Percentiles rank a stretch among this genome's conserved stretches.
Conservation (phyloP, 2,888 invertebrate species). For the Gryllus longicercus region DNA sequence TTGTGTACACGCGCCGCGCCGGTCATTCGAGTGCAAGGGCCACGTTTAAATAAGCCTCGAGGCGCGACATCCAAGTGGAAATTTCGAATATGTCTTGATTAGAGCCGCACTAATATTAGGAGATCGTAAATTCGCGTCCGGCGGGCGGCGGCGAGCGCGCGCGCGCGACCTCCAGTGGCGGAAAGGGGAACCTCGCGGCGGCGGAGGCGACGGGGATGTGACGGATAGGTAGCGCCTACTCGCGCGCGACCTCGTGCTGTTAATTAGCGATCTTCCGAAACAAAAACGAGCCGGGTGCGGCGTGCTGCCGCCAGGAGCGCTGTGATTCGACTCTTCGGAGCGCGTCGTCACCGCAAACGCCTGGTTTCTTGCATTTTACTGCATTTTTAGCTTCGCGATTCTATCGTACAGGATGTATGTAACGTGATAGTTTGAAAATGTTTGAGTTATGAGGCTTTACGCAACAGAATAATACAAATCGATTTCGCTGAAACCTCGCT, state of each 20-base stretch:
- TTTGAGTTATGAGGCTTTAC: too few species aligned
- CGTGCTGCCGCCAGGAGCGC: neutral
- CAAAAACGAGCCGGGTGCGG: neutral
- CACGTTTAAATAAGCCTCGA: neutral
- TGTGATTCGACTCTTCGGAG: too few species aligned
- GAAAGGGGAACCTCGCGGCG: neutral
- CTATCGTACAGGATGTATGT: too few species aligned
- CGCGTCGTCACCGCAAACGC: too few species aligned
- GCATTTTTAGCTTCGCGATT: too few species aligned
- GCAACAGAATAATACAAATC: too few species aligned
- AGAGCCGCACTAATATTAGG: conserved; percentile 17
- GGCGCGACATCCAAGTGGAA: neutral
- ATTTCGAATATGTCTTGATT: conserved; percentile 5
- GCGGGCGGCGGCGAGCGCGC: too few species aligned
- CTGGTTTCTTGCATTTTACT: too few species aligned
- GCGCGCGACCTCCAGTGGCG: too few species aligned
- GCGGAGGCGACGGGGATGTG: neutral
- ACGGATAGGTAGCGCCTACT: conserved; percentile 8
- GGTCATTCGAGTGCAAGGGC: too few species aligned
- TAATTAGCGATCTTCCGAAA: neutral
- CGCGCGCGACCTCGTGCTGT: neutral
- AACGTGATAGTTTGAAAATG: too few species aligned
- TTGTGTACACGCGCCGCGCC: neutral
- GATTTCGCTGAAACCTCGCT: too few species aligned
- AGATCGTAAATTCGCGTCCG: neutral